Base-by-base conservation (phyloP, 2,113 vertebrate species). In the Aleadryas rufinucha region DNA sequence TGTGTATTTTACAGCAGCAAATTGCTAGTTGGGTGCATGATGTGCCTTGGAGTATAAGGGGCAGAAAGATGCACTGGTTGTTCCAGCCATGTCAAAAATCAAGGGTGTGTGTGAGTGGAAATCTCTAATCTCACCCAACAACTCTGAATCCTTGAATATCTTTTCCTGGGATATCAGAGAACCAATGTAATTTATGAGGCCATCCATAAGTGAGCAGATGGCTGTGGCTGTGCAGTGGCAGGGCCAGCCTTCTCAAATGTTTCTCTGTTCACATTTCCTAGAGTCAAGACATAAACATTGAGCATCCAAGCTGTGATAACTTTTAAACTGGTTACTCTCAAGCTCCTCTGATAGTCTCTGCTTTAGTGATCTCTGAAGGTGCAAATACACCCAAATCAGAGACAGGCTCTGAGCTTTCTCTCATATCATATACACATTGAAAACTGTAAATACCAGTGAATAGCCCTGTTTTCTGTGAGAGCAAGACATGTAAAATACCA, bases 361-460 rank as follows among this genome's bases (percentile, higher is more conserved):
- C 35, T 61, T 68, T 24, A 71, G 13, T 82, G 28, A 33, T n/a
- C 6, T 78, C 28, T 47, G 49, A 27, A 53, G 23, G 30, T 88
- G 8, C 2, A 12, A 35, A 16, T 17, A 39, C 31, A 50, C 20
- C 28, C 30, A 70, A 81, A 78, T 65, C n/a, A 37, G 69, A 68
- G 57, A 28, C 11, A 49, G 47, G 28, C 31, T 42, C 39, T 91
- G 23, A 19, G 23, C n/a, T 84, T 81, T 77, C 24, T 84, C 15
- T 52, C 8, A 1, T 47, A 6, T 33, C 24, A n/a, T n/a, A 4
- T 9, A 14, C 13, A 7, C 8, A 3, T 1, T 53, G 41, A 66
- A 60, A 54, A 39, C 18, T 47, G 11, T 20, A 30, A 80, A 84
- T 22, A 41, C 4, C 8, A 52, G 16, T 18, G 52, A 41, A 49